These are phyloP conservation scores for Drosophila pallidifrons DNA, from an alignment of 1,140 invertebrate species.

Conservation along the genomic window DNA sequence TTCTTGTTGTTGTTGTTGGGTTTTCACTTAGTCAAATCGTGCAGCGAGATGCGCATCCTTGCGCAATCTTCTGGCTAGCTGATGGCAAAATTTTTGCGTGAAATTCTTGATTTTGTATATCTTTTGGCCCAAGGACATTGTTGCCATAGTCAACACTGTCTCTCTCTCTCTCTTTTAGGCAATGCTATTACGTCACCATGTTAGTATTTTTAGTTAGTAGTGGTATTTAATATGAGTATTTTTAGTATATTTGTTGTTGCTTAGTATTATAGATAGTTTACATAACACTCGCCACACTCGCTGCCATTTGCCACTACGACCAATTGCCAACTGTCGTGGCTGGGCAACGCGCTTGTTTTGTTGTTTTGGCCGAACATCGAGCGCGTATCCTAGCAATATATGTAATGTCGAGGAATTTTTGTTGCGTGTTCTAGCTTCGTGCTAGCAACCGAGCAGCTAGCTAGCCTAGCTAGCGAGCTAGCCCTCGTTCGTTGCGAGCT, in stretches of 20 bases:
- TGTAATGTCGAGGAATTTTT: constrained; percentile 63
- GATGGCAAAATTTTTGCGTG: constrained; percentile 73
- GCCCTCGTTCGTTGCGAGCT: constrained; percentile 43
- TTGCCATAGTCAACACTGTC: constrained; percentile 24
- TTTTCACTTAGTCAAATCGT: constrained; percentile 69
- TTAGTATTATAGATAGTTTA: constrained; percentile 15
- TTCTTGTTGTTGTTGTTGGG: constrained; percentile 1
- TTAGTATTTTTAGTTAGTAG: constrained; percentile 25
- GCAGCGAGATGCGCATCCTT: constrained; percentile 64
- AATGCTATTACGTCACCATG: constrained; percentile 71
- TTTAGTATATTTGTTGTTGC: constrained; percentile 18
- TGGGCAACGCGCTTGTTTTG: constrained; percentile 69
- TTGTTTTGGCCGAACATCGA: constrained; percentile 71
- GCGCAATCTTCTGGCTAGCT: constrained; percentile 67
- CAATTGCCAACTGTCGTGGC: constrained; percentile 74
- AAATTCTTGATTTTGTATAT: constrained; percentile 79
- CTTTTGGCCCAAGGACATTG: constrained; percentile 80
- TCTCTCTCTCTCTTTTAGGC: neutral
- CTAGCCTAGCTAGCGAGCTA: constrained; percentile 33
- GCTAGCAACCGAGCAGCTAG: constrained; percentile 48
- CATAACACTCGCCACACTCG: constrained; percentile 50
- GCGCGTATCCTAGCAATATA: constrained; percentile 73
- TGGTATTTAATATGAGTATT: constrained; percentile 19
- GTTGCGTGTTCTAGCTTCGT: constrained; percentile 68
- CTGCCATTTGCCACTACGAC: constrained; percentile 62